Percentiles rank a stretch among this genome's conserved stretches.
Conservation (phyloP, 2,113 vertebrate species). For the Struthio camelus region DNA sequence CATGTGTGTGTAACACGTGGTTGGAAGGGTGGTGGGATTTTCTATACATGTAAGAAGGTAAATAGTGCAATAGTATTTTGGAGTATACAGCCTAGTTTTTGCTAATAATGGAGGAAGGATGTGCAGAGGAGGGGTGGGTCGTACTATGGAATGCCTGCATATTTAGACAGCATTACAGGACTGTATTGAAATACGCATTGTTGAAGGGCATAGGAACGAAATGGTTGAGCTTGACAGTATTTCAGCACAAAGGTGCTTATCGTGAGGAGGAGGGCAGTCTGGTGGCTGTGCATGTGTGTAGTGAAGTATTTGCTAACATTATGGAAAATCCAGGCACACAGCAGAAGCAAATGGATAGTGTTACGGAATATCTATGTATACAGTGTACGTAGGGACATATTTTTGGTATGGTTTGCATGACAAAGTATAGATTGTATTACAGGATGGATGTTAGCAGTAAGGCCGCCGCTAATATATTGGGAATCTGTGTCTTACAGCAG, state of each 20-base stretch:
- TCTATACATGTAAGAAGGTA: accelerated
- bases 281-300: accelerated
- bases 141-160: accelerated
- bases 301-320: neutral
- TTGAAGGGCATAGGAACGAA: accelerated
- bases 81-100: accelerated
- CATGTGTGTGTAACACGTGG: accelerated
- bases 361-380: accelerated
- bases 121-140: accelerated
- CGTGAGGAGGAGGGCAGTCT: accelerated
- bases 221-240: neutral
- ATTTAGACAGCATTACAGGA: accelerated
- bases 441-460: neutral
- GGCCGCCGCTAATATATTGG: accelerated
- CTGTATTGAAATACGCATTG: accelerated
- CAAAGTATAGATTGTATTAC: accelerated
- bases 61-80: accelerated
- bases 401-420: neutral
- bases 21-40: neutral
- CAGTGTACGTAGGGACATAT: accelerated
- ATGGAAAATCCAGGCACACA: accelerated
- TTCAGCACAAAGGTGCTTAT: neutral
- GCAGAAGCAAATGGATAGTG: neutral
- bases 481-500: neutral
- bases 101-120: accelerated